A percentile compares a stretch with the other conserved stretches of the same genome.
Conservation (phyloP, 2,113 vertebrate genomes). For the Chaetorhynchus papuensis region DNA sequence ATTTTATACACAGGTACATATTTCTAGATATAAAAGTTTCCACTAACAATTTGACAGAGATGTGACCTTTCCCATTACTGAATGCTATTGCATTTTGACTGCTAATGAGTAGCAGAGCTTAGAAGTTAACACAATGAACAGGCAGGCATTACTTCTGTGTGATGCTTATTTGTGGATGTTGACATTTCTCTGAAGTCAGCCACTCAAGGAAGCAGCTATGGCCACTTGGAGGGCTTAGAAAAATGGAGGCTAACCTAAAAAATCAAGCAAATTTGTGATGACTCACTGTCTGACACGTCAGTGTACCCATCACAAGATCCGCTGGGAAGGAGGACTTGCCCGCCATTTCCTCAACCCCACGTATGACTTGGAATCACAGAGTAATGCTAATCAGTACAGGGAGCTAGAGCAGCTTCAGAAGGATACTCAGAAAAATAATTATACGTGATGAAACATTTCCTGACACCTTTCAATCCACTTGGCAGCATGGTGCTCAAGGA, state of each 20-base stretch:
- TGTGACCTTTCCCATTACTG: not conserved
- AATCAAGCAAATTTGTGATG: not conserved
- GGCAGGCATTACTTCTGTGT: not conserved
- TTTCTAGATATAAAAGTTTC: not conserved
- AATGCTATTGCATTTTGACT: not conserved
- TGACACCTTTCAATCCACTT: not conserved
- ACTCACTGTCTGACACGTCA: slow-evolving; percentile 12
- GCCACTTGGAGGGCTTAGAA: not conserved
- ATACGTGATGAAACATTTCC: not conserved
- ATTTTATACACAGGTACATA: not conserved
- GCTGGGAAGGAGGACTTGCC: not conserved
- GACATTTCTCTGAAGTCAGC: slow-evolving; percentile 10
- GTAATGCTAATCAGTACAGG: not conserved
- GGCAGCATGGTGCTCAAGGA: not conserved
- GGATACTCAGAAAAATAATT: not conserved
- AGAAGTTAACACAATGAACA: not conserved
- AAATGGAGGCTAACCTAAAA: not conserved
- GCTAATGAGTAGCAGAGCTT: not conserved
- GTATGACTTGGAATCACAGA: not conserved
- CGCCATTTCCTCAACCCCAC: not conserved
- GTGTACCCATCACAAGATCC: not conserved
- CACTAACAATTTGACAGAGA: not conserved
- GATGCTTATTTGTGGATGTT: not conserved
- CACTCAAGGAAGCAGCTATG: not conserved
- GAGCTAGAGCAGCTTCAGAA: not conserved